Evolutionary conservation across 2,888 invertebrate species (phyloP), one percentile per base, ranked within the genome.

Genomic region (Kuschelorhynchus macadamiae): DNA sequence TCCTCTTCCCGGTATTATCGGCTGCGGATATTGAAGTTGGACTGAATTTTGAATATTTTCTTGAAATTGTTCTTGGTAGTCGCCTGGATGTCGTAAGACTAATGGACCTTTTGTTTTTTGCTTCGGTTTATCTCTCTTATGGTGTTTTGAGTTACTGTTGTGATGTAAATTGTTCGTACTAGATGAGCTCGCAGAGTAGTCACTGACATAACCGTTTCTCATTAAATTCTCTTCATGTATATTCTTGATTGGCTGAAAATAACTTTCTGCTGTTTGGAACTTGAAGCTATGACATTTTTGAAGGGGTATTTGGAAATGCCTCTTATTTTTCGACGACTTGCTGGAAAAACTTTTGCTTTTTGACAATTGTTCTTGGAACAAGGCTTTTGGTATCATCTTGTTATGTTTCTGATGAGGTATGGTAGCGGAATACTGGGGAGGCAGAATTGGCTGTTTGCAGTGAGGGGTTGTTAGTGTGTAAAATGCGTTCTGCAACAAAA

Each of bases 231-330:
- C 82, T 69, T 84, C 83, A 76, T 88, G 85, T 74, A 88, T 88
- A 76, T 88, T 88, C 76, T 88, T 87, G 72, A 89, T 88, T 4
- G 89, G 89, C 83, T 89, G 89, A 74, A 89, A 89, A 75, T 89
- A 89, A 77, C 88, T 89, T 71, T 84, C 84, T 21, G 84, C 83
- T 59, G 84, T 84, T 80, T 84, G 84, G 71, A 83, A 83, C 71
- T 82, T 83, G 78, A 89, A 89, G 79, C 89, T 89, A 81, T 89
- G 88, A 76, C 89, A 88, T 79, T 89, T 89, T 80, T 89, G 89
- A 39, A 89, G 79, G 1, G 88, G 88, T 74, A 88, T 87, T 85
- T 89, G 88, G 74, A 89, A 88, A 72, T 88, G 88, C 72, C 87
- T 87, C 82, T 89, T 89, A 72, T 88, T 87, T 76, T 87, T 81